A percentile compares a stretch with the other conserved stretches of the same genome.
These are phyloP conservation scores for Macropis europaea DNA, from an alignment of 2,888 invertebrate species.

Conservation along the genomic window DNA sequence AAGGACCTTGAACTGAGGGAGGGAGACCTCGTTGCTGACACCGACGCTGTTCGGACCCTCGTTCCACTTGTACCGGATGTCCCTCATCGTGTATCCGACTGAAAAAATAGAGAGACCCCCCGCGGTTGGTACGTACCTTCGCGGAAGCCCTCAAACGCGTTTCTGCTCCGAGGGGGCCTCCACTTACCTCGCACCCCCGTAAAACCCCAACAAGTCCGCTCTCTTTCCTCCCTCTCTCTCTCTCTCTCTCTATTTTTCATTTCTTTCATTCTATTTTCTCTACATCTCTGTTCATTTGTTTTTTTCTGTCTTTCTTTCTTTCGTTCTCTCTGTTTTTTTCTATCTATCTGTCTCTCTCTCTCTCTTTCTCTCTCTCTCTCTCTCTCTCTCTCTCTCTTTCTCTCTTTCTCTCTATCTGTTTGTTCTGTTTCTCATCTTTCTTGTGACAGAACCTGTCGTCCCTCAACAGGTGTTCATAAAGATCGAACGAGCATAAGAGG, in stretches of 20 bases:
- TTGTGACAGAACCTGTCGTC: background rate
- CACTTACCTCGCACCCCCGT: constrained; percentile 70
- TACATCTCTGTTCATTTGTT: constrained; percentile 39
- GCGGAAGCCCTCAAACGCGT: constrained; percentile 71
- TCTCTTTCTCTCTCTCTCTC: background rate
- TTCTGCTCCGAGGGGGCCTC: constrained; percentile 71
- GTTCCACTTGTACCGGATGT: constrained; percentile 98
- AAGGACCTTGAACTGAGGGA: constrained; percentile 98
- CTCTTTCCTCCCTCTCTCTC: constrained; percentile 57
- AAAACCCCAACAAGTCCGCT: constrained; percentile 75
- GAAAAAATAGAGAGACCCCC: constrained; percentile 80
- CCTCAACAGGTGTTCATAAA: constrained; percentile 23
- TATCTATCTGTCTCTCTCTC: background rate
- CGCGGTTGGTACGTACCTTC: constrained; percentile 78
- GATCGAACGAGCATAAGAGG: constrained; percentile 37
- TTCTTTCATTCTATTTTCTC: constrained; percentile 30
- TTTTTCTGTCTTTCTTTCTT: constrained; percentile 1
- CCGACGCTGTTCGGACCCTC: constrained; percentile 97
- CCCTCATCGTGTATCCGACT: constrained; percentile 99
- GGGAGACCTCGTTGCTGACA: constrained; percentile 96
- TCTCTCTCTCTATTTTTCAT: constrained; percentile 18
- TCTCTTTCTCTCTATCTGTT: constrained; percentile 16
- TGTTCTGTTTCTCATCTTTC: constrained; percentile 1
- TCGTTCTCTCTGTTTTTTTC: too few relatives aligned
- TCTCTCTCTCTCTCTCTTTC: background rate